phyloP scores from a whole-genome alignment of 2,113 vertebrate genomes.

The Chionomys nivalis region DNA sequence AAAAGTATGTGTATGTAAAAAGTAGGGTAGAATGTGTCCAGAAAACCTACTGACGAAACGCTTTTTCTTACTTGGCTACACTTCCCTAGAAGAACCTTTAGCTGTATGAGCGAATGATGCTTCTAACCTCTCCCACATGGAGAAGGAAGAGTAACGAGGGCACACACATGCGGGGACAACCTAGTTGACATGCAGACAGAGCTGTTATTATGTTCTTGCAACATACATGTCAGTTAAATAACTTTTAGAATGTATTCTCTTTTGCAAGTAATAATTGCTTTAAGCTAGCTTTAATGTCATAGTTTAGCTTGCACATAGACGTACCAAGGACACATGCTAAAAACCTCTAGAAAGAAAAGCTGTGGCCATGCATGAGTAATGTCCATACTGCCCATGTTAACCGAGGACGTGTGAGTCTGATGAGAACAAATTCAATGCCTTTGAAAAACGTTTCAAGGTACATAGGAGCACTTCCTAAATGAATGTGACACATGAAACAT shows the following conservation, averaged over 20 bases:
- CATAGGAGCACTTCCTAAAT: constrained; percentile 46
- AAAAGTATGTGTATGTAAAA: background rate
- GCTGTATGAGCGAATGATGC: background rate
- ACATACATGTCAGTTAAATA: constrained; percentile 28
- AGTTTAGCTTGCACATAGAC: constrained; percentile 59
- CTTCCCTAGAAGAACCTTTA: background rate
- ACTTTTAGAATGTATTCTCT: constrained; percentile 47
- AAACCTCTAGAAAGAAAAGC: constrained; percentile 57
- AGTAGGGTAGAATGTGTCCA: background rate
- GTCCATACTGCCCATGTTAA: constrained; percentile 62
- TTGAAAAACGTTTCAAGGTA: constrained; percentile 36
- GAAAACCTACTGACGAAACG: background rate
- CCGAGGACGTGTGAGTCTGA: background rate
- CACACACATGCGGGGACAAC: background rate
- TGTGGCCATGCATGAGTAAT: constrained; percentile 64
- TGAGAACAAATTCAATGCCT: constrained; percentile 37
- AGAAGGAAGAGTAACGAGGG: background rate
- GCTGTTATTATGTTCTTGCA: constrained; percentile 59
- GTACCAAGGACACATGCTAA: constrained; percentile 74
- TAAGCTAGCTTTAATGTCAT: constrained; percentile 48
- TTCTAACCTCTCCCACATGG: background rate
- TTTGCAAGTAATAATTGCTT: constrained; percentile 47
- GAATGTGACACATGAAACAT: background rate
- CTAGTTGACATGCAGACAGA: background rate
- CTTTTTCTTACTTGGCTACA: background rate